Conservation (phyloP, 2,797 vertebrate species). For the Esox masquinongy region DNA sequence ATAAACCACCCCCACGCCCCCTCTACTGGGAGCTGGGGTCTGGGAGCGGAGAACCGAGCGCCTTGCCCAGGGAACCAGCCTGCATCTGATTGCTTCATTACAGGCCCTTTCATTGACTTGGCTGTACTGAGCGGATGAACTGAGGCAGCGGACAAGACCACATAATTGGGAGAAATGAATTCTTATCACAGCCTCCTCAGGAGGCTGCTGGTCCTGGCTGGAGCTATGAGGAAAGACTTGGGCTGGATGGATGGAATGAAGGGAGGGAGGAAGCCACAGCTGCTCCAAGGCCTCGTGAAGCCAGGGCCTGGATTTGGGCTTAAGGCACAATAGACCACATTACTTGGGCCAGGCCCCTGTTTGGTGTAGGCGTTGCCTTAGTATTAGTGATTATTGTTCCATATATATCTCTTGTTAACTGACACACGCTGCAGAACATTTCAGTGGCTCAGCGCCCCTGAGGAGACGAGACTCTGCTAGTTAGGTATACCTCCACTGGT, state of each 20-base stretch:
- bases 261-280: slow-evolving; percentile 47
- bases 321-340: slow-evolving; percentile 53
- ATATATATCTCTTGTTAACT: slow-evolving; percentile 65
- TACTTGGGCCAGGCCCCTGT: slow-evolving; percentile 55
- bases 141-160: slow-evolving; percentile 87
- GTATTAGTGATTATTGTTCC: slow-evolving; percentile 70
- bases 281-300: slow-evolving; percentile 47
- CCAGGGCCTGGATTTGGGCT: slow-evolving; percentile 45
- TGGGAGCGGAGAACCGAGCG: slow-evolving; percentile 64
- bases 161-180: slow-evolving; percentile 92
- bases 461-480: slow-evolving; percentile 72
- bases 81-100: slow-evolving; percentile 90
- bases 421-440: slow-evolving; percentile 63
- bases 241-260: slow-evolving; percentile 27
- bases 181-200: slow-evolving; percentile 87
- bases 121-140: slow-evolving; percentile 87
- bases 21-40: slow-evolving; percentile 58
- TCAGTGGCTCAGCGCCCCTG: slow-evolving; percentile 68
- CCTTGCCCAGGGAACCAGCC: slow-evolving; percentile 69
- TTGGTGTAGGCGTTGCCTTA: slow-evolving; percentile 64
- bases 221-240: slow-evolving; percentile 56
- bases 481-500: slow-evolving; percentile 69
- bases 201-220: slow-evolving; percentile 73
- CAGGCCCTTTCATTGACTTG: slow-evolving; percentile 88
- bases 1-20: slow-evolving; percentile 41